These are phyloP conservation scores for Acanthosoma haemorrhoidale DNA, from an alignment of 2,888 invertebrate genomes.

Conservation along the genomic window DNA sequence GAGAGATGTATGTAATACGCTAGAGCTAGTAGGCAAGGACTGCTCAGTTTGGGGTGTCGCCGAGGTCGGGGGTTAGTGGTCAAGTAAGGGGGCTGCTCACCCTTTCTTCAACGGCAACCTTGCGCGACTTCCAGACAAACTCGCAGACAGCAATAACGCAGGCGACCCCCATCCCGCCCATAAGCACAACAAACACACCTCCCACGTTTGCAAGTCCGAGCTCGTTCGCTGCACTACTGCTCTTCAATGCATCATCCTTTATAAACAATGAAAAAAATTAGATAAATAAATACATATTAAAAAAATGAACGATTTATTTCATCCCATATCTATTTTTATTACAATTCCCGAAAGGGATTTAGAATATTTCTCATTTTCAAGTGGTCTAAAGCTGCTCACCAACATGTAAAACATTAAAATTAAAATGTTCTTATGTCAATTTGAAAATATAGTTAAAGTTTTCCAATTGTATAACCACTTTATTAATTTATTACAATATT, in stretches of 20 bases:
- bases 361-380: too few relatives aligned
- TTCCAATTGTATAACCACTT: too few relatives aligned
- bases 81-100: slow-evolving; percentile 49
- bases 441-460: too few relatives aligned
- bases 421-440: neutral
- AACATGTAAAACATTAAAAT: neutral
- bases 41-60: slow-evolving; percentile 39
- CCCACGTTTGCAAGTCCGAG: slow-evolving; percentile 92
- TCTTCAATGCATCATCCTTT: slow-evolving; percentile 77
- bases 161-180: slow-evolving; percentile 87
- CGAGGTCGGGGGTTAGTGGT: slow-evolving; percentile 42
- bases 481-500: too few relatives aligned
- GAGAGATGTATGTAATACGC: too few relatives aligned
- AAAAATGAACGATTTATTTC: too few relatives aligned
- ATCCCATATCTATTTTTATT: too few relatives aligned
- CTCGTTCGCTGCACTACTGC: slow-evolving; percentile 80
- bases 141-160: slow-evolving; percentile 91
- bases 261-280: slow-evolving; percentile 36
- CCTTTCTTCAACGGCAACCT: slow-evolving; percentile 85
- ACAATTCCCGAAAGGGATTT: too few relatives aligned
- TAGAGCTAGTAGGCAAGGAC: neutral
- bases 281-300: too few relatives aligned
- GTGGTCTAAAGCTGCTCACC: neutral
- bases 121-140: slow-evolving; percentile 91
- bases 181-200: slow-evolving; percentile 91